Percentiles rank a stretch among this genome's conserved stretches.
These are phyloP conservation scores for Scomberomorus guttatus DNA, from an alignment of 2,797 vertebrate species.

Conservation along the genomic window DNA sequence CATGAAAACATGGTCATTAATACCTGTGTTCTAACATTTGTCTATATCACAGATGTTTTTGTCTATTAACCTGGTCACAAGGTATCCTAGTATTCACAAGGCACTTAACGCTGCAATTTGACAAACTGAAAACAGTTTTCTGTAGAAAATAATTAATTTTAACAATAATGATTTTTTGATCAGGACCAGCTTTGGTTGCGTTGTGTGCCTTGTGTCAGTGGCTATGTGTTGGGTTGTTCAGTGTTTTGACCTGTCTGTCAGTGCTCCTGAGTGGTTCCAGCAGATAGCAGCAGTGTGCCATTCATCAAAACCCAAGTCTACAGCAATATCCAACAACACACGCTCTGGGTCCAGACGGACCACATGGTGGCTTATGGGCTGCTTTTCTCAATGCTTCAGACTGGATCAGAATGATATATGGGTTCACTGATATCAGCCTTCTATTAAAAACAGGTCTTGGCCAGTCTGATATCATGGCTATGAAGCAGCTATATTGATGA, in stretches of 20 bases:
- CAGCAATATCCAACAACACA: neutral
- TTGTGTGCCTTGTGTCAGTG: constrained; percentile 34
- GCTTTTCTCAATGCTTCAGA: constrained; percentile 18
- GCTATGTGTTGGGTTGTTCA: constrained; percentile 25
- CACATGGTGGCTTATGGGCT: neutral
- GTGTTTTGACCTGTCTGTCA: constrained; percentile 28
- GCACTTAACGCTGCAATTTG: constrained; percentile 14
- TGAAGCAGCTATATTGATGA: neutral
- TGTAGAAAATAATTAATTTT: neutral
- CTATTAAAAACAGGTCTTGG: constrained; percentile 2
- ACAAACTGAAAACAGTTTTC: constrained; percentile 4
- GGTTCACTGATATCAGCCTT: constrained; percentile 19
- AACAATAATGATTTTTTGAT: constrained; percentile 11
- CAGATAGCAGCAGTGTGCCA: neutral
- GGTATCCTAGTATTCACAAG: constrained; percentile 2
- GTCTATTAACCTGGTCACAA: constrained; percentile 62
- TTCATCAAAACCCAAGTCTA: neutral
- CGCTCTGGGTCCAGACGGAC: neutral
- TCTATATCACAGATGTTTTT: constrained; percentile 6
- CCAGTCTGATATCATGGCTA: neutral
- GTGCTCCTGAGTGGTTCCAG: constrained; percentile 46
- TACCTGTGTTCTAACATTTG: constrained; percentile 33
- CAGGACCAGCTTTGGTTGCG: constrained; percentile 3
- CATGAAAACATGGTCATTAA: constrained; percentile 48
- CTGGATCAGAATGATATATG: constrained; percentile 6